phyloP scores from a whole-genome alignment of 2,888 invertebrate species.

The Rhyacophila evoluta region DNA sequence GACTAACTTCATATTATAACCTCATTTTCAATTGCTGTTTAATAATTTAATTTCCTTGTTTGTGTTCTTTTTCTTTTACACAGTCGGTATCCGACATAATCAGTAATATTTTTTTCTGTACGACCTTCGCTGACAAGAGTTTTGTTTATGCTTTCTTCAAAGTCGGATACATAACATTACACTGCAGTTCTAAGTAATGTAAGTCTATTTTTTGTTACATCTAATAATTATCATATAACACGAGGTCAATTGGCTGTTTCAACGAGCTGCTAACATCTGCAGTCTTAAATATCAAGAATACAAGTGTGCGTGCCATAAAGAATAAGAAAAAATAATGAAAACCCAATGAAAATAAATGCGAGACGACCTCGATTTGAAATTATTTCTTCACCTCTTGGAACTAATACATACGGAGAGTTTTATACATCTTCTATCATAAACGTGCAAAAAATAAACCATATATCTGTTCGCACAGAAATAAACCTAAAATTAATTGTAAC shows the following conservation, averaged over 20 bases:
- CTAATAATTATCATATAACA: neutral
- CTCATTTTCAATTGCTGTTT: too few relatives aligned
- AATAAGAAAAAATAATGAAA: neutral
- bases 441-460: conserved; percentile 1
- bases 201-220: neutral
- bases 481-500: neutral
- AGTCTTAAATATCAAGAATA: neutral
- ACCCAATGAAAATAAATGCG: neutral
- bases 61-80: too few relatives aligned
- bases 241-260: neutral
- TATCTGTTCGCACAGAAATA: neutral
- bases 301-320: neutral
- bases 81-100: too few relatives aligned
- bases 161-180: too few relatives aligned
- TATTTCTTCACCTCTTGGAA: neutral
- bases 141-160: too few relatives aligned
- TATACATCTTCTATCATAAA: neutral
- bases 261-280: conserved; percentile 12
- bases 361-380: neutral
- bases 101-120: too few relatives aligned
- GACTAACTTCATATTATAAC: too few relatives aligned
- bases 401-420: neutral
- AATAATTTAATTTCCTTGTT: too few relatives aligned
- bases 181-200: neutral
- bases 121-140: too few relatives aligned